A percentile compares a stretch with the other conserved stretches of the same genome.
phyloP scores from a whole-genome alignment of 2,113 vertebrate species.

The Neotragus pygmaeus region DNA sequence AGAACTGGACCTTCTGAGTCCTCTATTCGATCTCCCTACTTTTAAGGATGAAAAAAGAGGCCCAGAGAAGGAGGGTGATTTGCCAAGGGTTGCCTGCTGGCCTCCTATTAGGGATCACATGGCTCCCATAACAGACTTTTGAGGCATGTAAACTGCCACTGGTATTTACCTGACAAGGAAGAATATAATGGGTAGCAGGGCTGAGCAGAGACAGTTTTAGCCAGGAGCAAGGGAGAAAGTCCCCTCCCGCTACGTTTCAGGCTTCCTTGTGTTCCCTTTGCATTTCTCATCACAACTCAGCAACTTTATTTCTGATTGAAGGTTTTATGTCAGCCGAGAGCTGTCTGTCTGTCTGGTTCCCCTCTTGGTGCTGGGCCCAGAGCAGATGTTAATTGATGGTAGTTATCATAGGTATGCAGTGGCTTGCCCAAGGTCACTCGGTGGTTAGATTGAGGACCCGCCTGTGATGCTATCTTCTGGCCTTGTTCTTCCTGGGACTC shows the following conservation, averaged over 20 bases:
- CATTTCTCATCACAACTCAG: background rate
- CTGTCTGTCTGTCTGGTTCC: background rate
- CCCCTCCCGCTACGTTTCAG: background rate
- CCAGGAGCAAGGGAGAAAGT: background rate
- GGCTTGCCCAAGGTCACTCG: background rate
- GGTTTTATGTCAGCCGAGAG: background rate
- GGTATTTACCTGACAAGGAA: background rate
- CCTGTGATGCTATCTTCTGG: background rate
- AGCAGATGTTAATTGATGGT: background rate
- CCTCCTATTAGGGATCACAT: background rate
- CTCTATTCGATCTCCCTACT: background rate
- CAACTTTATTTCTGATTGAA: background rate
- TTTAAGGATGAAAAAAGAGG: background rate
- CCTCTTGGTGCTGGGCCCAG: background rate
- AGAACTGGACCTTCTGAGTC: background rate
- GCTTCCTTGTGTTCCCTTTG: background rate
- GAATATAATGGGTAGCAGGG: background rate
- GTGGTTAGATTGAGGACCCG: background rate
- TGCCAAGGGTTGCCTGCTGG: background rate
- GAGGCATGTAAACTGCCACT: background rate
- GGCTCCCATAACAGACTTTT: background rate
- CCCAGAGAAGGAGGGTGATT: background rate
- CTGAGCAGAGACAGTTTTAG: background rate
- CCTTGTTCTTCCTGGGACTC: too few species aligned
- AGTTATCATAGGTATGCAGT: background rate